A percentile compares a stretch with the other conserved stretches of the same genome.
These are phyloP conservation scores for Eretmochelys imbricata DNA, from an alignment of 2,113 vertebrate genomes.

Conservation along the genomic window DNA sequence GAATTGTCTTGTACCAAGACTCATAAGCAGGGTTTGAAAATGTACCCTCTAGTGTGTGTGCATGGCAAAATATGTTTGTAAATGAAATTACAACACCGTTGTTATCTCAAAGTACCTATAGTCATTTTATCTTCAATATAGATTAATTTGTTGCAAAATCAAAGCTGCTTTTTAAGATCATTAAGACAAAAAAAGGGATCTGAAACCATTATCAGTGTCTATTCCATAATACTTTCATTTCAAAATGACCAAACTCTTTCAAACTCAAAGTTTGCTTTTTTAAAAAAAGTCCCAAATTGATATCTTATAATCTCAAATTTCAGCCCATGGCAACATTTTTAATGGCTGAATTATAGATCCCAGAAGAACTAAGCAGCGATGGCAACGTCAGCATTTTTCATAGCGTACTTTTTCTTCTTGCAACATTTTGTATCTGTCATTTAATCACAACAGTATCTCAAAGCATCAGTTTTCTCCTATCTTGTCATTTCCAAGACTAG, in stretches of 20 bases:
- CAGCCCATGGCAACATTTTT: neutral
- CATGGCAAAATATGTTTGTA: neutral
- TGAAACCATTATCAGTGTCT: neutral
- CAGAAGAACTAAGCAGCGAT: neutral
- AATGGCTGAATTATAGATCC: neutral
- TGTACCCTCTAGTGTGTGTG: neutral
- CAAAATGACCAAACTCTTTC: neutral
- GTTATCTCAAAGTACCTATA: neutral
- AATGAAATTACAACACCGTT: neutral
- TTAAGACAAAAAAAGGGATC: neutral
- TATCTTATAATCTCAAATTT: neutral
- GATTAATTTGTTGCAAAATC: slow-evolving; percentile 15
- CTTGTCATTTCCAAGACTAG: neutral
- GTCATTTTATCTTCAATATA: neutral
- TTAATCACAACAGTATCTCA: neutral
- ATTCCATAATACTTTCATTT: neutral
- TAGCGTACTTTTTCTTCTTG: neutral
- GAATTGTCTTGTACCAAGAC: neutral
- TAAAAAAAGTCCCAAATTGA: neutral
- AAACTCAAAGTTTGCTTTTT: neutral
- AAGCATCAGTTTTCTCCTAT: neutral
- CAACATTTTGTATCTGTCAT: accelerated
- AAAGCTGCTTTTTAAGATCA: slow-evolving; percentile 3
- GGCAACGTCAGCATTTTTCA: neutral
- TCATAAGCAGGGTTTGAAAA: slow-evolving; percentile 4